phyloP scores from a whole-genome alignment of 2,113 vertebrate genomes.

The Anhinga rufa region DNA sequence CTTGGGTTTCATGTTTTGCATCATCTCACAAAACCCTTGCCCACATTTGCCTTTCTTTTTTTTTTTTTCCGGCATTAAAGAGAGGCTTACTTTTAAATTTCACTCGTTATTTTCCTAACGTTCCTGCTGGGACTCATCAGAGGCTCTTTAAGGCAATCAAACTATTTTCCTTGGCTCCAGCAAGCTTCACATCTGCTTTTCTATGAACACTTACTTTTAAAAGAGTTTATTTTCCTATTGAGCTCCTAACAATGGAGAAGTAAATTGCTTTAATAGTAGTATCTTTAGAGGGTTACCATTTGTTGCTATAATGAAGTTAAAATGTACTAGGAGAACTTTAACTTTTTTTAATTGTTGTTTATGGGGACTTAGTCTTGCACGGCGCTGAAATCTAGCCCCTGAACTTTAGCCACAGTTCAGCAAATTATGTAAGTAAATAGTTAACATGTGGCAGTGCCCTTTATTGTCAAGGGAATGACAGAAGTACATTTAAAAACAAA shows the following conservation, averaged over 20 bases:
- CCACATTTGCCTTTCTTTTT: neutral
- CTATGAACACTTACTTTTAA: neutral
- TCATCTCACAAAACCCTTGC: rapidly evolving
- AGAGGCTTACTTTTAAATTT: neutral
- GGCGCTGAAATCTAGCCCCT: neutral
- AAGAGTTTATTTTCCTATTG: neutral
- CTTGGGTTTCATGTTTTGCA: neutral
- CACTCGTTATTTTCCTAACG: neutral
- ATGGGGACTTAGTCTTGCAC: neutral
- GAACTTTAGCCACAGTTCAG: neutral
- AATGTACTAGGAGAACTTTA: neutral
- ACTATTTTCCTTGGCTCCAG: neutral
- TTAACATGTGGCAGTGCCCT: neutral
- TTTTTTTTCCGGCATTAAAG: neutral
- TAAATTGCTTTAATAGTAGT: neutral
- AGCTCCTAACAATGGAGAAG: neutral
- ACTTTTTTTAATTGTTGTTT: neutral
- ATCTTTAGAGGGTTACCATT: neutral
- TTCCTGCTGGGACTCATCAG: neutral
- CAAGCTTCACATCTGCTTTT: neutral
- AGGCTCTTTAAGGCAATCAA: neutral
- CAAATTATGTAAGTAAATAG: neutral
- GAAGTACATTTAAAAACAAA: neutral
- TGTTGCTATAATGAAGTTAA: neutral
- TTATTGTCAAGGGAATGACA: neutral